Percentiles rank a stretch among this genome's conserved stretches.
These are phyloP conservation scores for Spilosoma lubricipeda DNA, from an alignment of 2,888 invertebrate species.

Conservation along the genomic window DNA sequence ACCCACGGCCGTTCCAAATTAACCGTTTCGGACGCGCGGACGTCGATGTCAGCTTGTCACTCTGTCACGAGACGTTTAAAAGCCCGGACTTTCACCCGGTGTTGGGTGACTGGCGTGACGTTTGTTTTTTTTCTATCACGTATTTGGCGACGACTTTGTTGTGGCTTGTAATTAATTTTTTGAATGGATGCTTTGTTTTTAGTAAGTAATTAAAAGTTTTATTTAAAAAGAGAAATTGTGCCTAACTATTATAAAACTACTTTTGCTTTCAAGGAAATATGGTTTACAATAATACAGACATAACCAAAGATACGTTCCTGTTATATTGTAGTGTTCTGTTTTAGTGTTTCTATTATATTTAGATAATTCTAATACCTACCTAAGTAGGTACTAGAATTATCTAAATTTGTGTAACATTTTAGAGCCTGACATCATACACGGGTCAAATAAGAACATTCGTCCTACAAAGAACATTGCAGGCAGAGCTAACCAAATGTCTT, in stretches of 20 bases:
- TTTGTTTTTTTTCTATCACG: conserved; percentile 44
- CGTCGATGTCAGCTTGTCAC: conserved; percentile 81
- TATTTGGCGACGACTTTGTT: conserved; percentile 47
- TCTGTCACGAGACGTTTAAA: conserved; percentile 71
- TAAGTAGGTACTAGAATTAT: too few species aligned
- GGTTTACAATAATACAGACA: too few species aligned
- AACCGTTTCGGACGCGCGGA: conserved; percentile 80
- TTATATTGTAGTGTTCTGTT: not conserved
- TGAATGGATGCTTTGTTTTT: conserved; percentile 14
- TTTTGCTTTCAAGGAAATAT: not conserved
- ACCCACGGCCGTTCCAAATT: conserved; percentile 69
- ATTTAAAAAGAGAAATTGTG: not conserved
- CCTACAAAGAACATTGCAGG: not conserved
- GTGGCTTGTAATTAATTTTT: conserved; percentile 8
- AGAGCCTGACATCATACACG: too few species aligned
- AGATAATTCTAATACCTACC: too few species aligned
- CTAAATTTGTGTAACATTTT: too few species aligned
- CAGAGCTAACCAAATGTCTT: too few species aligned
- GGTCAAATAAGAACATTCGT: not conserved
- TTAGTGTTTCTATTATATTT: too few species aligned
- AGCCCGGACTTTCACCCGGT: conserved; percentile 79
- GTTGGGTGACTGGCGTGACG: conserved; percentile 72
- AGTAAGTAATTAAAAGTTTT: not conserved
- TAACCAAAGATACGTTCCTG: too few species aligned
- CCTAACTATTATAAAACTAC: not conserved